phyloP scores from a whole-genome alignment of 2,113 vertebrate genomes.

The Lophura nycthemera region DNA sequence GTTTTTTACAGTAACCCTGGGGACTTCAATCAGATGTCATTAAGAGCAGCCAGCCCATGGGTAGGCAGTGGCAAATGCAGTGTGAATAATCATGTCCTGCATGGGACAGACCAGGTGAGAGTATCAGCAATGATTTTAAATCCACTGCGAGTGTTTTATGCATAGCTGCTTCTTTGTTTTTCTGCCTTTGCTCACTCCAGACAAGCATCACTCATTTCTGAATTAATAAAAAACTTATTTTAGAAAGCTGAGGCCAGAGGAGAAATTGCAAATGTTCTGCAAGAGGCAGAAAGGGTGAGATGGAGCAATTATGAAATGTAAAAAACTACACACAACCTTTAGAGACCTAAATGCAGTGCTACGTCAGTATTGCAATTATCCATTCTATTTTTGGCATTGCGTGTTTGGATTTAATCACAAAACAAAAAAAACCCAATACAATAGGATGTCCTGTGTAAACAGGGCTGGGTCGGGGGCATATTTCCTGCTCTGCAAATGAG shows the following conservation, averaged over 20 bases:
- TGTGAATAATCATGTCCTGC: background rate
- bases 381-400: background rate
- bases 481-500: background rate
- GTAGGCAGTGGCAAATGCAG: background rate
- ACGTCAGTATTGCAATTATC: slow-evolving; percentile 10
- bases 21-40: background rate
- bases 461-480: background rate
- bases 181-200: background rate
- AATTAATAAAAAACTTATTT: slow-evolving; percentile 42
- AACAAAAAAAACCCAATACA: background rate
- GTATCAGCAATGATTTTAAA: background rate
- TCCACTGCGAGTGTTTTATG: background rate
- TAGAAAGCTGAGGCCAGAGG: slow-evolving; percentile 24
- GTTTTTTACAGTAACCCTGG: rapidly evolving
- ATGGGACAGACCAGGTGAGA: background rate
- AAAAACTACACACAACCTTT: slow-evolving; percentile 10
- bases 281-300: slow-evolving; percentile 9
- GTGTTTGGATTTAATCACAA: background rate
- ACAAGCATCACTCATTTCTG: background rate
- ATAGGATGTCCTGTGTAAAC: slow-evolving; percentile 3
- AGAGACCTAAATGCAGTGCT: background rate
- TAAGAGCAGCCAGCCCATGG: background rate
- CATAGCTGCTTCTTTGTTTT: background rate
- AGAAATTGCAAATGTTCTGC: background rate
- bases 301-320: background rate